Base-by-base conservation (phyloP, 2,113 vertebrate genomes). In the Alexandromys fortis region DNA sequence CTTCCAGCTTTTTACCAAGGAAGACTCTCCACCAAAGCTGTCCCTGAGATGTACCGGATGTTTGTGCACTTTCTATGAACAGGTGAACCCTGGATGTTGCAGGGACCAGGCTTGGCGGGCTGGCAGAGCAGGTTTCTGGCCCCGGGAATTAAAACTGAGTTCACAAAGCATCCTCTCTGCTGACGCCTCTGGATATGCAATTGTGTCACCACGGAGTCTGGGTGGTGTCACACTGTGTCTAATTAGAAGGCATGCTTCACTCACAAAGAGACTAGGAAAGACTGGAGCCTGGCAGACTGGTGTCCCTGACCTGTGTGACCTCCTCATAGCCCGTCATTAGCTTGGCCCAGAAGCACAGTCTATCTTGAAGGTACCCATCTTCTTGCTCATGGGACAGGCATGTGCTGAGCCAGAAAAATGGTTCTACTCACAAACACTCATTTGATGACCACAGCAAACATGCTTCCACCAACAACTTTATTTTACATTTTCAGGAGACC, bases 1-100 rank as follows among this genome's bases (percentile, higher is more conserved):
- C 95, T 94, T 95, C 91, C 86, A 77, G 78, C 49, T 72, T 79
- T 30, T 28, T 90, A 35, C 68, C 1, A 52, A 91, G 92, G 92
- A 0, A 0, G 94, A 96, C 89, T 94, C 96, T 83, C 73, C 90
- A 83, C 87, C 76, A 21, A 45, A 95, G 72, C 67, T 38, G 79
- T 52, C 93, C 92, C 90, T 24, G n/a, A 92, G 87, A 93, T 65
- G 90, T 87, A 76, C 83, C 94, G 83, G 79, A 5, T 13, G 6
- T 83, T 52, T 96, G 9, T 26, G 87, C 95, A 86, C 92, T 91
- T 76, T 76, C 75, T 22, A 26, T 22, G 58, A 73, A 55, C 26
- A 86, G 61, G 87, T 33, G 73, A 55, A 42, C 0, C 17, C 0
- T 42, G 38, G 42, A 13, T 11, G 5, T 28, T 4, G 33, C 35